phyloP scores from a whole-genome alignment of 2,113 vertebrate species.

The Falco punctatus region DNA sequence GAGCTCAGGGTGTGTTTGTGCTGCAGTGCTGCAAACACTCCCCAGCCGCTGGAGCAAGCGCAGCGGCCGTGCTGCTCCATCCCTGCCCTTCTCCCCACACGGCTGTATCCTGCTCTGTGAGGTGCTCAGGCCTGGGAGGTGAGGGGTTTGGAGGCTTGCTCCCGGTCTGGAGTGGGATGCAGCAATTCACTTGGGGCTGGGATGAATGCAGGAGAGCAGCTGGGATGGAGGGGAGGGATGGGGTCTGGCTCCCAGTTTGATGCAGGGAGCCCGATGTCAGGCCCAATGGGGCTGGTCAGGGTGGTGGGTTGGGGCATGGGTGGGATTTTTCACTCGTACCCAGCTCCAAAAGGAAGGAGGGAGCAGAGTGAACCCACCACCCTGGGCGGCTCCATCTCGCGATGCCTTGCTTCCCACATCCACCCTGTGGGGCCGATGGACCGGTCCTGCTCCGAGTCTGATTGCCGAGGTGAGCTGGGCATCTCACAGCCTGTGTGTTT shows the following conservation, averaged over 20 bases:
- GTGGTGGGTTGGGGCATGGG: fast-evolving
- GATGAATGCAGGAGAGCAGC: neutral
- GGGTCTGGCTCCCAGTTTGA: neutral
- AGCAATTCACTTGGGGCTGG: neutral
- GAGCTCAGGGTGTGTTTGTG: neutral
- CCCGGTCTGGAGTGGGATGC: neutral
- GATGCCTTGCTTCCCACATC: neutral
- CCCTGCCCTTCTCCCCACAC: neutral
- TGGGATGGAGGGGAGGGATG: neutral
- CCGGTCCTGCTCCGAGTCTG: fast-evolving
- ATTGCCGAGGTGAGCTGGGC: fast-evolving
- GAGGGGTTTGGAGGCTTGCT: neutral
- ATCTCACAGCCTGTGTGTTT: fast-evolving
- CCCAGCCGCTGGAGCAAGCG: neutral
- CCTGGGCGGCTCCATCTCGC: neutral
- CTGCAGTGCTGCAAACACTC: neutral
- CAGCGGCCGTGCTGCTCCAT: fast-evolving
- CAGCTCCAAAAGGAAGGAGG: neutral
- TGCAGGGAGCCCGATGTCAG: neutral
- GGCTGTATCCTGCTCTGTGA: neutral
- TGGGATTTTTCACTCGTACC: neutral
- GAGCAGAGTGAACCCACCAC: neutral
- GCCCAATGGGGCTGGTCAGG: fast-evolving
- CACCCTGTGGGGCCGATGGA: fast-evolving
- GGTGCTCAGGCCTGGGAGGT: neutral